Evolutionary conservation across 2,797 vertebrate genomes (phyloP).

Genomic region (Galaxias olidus): DNA sequence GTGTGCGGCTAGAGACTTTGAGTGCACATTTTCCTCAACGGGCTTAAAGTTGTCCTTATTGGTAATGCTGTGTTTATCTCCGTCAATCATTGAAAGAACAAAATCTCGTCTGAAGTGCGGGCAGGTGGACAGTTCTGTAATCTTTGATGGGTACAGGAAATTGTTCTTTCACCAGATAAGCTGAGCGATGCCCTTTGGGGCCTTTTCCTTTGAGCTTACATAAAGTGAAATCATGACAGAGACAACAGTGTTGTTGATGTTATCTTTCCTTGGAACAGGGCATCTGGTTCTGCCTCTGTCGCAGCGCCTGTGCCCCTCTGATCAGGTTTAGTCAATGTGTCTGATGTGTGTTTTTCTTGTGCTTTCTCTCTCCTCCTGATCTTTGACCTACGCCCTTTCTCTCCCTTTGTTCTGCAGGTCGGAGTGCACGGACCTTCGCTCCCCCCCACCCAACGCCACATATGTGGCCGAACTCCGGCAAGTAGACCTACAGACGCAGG

Average conservation of each 20-base stretch:
- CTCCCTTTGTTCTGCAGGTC: slow-evolving; percentile 76
- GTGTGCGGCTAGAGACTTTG: slow-evolving; percentile 65
- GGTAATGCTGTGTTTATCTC: slow-evolving; percentile 39
- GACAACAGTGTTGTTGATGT: slow-evolving; percentile 54
- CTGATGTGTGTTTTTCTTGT: slow-evolving; percentile 67
- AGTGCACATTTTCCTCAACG: slow-evolving; percentile 55
- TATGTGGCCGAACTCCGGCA: slow-evolving; percentile 55
- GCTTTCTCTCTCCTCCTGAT: slow-evolving; percentile 57
- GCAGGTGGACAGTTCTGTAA: neutral
- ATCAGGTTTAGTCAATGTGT: slow-evolving; percentile 67
- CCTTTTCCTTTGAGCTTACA: neutral
- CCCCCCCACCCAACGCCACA: slow-evolving; percentile 57
- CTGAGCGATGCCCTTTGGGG: slow-evolving; percentile 16
- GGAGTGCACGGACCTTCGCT: slow-evolving; percentile 56
- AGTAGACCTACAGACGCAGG: slow-evolving; percentile 73
- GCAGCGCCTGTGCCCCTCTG: slow-evolving; percentile 63
- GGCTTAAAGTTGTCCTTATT: slow-evolving; percentile 62
- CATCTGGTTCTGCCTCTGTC: slow-evolving; percentile 66
- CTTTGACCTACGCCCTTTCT: slow-evolving; percentile 70
- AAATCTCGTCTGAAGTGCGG: slow-evolving; percentile 27
- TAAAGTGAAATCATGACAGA: slow-evolving; percentile 28
- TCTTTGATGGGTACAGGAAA: slow-evolving; percentile 31
- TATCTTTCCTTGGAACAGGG: slow-evolving; percentile 54
- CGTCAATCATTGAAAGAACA: slow-evolving; percentile 55
- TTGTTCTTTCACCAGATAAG: slow-evolving; percentile 30